Percentiles rank a stretch among this genome's conserved stretches.
phyloP scores from a whole-genome alignment of 2,797 vertebrate genomes.

The Muscicapa comitata region DNA sequence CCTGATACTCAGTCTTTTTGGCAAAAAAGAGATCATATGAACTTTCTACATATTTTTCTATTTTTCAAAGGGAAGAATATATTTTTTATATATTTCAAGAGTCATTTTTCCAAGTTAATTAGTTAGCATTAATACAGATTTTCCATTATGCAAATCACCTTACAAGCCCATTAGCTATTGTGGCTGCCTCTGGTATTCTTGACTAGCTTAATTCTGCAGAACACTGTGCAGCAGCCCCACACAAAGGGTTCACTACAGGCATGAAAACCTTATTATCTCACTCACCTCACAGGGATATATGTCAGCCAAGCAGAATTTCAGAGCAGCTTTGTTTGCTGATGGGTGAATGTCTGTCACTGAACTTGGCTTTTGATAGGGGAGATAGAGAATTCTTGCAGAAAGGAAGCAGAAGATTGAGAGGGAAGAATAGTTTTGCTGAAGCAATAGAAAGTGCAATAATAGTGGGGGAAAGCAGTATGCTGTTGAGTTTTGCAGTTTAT shows the following conservation, averaged over 20 bases:
- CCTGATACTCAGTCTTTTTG: not conserved
- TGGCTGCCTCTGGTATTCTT: not conserved
- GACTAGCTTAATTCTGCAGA: not conserved
- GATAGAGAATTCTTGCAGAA: not conserved
- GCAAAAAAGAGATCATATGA: not conserved
- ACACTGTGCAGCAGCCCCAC: not conserved
- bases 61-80: not conserved
- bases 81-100: not conserved
- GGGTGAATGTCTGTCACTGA: not conserved
- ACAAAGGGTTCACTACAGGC: not conserved
- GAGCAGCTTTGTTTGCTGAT: not conserved
- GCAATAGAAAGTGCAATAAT: not conserved
- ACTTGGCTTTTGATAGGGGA: not conserved
- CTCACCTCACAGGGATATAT: not conserved
- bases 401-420: not conserved
- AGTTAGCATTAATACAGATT: not conserved
- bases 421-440: not conserved
- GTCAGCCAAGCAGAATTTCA: not conserved
- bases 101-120: not conserved
- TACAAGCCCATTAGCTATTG: not conserved
- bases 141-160: not conserved
- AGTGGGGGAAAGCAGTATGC: not conserved
- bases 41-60: not conserved
- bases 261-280: not conserved
- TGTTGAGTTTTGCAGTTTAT: not conserved